phyloP scores from a whole-genome alignment of 2,797 vertebrate species.

The Danio jaintianensis region DNA sequence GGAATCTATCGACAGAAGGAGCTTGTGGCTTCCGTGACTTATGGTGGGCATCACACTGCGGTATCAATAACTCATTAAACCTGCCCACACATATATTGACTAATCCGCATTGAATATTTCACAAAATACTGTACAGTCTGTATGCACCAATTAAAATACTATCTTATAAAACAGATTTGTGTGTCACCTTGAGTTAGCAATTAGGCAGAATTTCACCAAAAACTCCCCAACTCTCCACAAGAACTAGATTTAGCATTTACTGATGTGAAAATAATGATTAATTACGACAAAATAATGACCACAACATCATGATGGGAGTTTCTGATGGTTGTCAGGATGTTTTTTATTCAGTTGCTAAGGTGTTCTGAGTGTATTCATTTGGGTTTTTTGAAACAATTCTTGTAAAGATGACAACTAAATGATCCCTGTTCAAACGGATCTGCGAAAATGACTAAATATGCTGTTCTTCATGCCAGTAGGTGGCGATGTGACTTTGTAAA shows the following conservation, averaged over 20 bases:
- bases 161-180: neutral
- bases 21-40: constrained; percentile 9
- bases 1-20: constrained; percentile 29
- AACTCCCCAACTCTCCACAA: neutral
- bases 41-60: constrained; percentile 19
- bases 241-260: neutral
- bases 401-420: no score
- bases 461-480: no score
- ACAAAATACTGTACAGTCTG: neutral
- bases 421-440: no score
- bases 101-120: constrained; percentile 13
- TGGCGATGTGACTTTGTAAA: no score
- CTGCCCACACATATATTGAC: constrained; percentile 33
- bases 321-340: neutral
- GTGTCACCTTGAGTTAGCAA: neutral
- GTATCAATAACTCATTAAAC: constrained; percentile 52
- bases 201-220: neutral
- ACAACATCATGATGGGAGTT: neutral
- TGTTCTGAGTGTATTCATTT: neutral
- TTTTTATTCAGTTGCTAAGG: neutral
- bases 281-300: neutral
- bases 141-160: neutral
- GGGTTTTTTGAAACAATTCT: no score
- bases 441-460: no score
- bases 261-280: neutral